Base-by-base conservation (phyloP, 2,113 vertebrate species). In the Greenwoodochromis staneri region DNA sequence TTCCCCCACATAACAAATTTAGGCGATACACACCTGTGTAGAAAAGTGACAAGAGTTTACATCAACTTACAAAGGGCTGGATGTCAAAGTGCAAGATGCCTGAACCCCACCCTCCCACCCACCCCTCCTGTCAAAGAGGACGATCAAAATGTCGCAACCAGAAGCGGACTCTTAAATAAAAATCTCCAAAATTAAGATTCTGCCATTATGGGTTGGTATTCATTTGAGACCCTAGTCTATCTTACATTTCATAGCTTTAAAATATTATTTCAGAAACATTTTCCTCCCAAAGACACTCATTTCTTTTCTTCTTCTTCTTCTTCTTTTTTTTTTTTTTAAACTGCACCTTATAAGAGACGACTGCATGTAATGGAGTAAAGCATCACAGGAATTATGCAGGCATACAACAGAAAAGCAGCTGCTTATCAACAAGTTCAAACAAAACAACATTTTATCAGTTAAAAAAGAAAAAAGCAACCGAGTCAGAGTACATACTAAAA, bases 21-120 rank as follows among this genome's bases (percentile, higher is more conserved):
- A 94, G 92, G 93, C 53, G 87, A 83, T 83, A 80, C 83, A 93
- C 94, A 93, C 91, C 92, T 80, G 87, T 91, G 87, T 95, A 95
- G 87, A 96, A 95, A 95, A 95, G 89, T 94, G 92, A 96, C 93
- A 91, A 91, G 83, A 85, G 91, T 93, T 94, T 86, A 95, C 92
- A 95, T 94, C 76, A 92, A 93, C 87, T 94, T 95, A 94, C 91
- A 95, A 95, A 95, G 95, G 93, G 94, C 93, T 93, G 91, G 91
- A 95, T 93, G 92, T 93, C 92, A 96, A 95, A 94, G 95, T 95
- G 95, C 95, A 95, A 93, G 90, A 94, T 94, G 89, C 90, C 92
- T 87, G 54, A 87, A 84, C 45, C 83, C 54, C 78, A 1, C 29
- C 78, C 11, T 2, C 36, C 36, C 55, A 2, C 49, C 38, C 57